phyloP scores from a whole-genome alignment of 2,888 invertebrate species.

The Ferrisia virgata region DNA sequence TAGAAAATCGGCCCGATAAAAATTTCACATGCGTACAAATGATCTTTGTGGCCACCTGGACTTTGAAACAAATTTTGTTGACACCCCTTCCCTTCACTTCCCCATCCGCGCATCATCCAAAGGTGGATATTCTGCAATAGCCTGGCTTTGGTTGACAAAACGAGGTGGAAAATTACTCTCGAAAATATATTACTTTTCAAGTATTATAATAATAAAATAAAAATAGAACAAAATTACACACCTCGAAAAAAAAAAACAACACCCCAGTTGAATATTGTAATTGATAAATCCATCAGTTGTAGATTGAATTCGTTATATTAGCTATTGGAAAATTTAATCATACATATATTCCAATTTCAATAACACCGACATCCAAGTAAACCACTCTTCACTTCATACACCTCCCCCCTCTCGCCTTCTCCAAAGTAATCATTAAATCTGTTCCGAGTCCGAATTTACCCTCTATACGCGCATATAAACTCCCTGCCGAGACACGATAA shows the following conservation, averaged over 20 bases:
- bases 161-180: too few relatives aligned
- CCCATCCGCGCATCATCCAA: background rate
- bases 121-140: too few relatives aligned
- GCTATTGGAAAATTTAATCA: background rate
- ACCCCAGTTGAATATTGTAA: background rate
- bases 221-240: background rate
- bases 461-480: background rate
- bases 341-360: background rate
- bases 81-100: too few relatives aligned
- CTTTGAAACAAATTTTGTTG: too few relatives aligned
- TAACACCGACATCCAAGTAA: background rate
- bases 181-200: background rate
- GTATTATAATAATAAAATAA: background rate
- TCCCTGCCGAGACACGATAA: background rate
- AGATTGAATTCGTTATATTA: conserved; percentile 6
- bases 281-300: background rate
- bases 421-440: background rate
- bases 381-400: background rate
- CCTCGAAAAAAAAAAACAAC: background rate
- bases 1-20: too few relatives aligned
- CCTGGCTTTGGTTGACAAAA: too few relatives aligned
- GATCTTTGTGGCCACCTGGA: too few relatives aligned
- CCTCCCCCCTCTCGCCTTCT: background rate
- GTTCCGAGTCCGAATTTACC: background rate
- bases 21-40: too few relatives aligned